Evolutionary conservation across 2,113 vertebrate species (phyloP).

Genomic region (Apus apus): DNA sequence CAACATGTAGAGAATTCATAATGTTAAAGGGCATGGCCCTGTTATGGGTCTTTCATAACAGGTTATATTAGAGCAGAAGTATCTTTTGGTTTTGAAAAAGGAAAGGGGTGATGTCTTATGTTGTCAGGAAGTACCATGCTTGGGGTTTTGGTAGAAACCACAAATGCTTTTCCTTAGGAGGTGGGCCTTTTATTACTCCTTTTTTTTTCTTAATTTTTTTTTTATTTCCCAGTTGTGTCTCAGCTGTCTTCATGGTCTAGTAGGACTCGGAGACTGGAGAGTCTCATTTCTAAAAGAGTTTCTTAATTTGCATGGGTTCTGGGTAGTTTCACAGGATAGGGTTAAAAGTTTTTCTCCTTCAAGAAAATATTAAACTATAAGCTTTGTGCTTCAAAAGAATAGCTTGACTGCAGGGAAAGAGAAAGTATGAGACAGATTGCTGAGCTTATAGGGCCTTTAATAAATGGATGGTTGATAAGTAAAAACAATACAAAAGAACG

Average conservation of each 20-base stretch:
- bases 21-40: background rate
- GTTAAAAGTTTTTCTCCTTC: constrained; percentile 33
- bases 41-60: background rate
- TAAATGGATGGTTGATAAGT: constrained; percentile 76
- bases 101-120: background rate
- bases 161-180: background rate
- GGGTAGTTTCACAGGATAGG: background rate
- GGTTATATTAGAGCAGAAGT: background rate
- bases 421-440: constrained; percentile 42
- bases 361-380: constrained; percentile 26
- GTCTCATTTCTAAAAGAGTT: background rate
- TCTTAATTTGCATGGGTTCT: background rate
- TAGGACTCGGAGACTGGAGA: background rate
- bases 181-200: background rate
- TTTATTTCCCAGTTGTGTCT: background rate
- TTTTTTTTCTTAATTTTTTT: background rate
- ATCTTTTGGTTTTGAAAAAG: background rate
- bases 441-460: constrained; percentile 65
- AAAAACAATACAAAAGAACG: constrained; percentile 70
- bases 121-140: background rate
- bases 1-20: background rate
- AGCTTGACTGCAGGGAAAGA: constrained; percentile 25
- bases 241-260: background rate
- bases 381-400: constrained; percentile 64
- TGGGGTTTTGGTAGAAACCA: background rate